Conservation (phyloP, 2,797 vertebrate species). For the Tapirus indicus region DNA sequence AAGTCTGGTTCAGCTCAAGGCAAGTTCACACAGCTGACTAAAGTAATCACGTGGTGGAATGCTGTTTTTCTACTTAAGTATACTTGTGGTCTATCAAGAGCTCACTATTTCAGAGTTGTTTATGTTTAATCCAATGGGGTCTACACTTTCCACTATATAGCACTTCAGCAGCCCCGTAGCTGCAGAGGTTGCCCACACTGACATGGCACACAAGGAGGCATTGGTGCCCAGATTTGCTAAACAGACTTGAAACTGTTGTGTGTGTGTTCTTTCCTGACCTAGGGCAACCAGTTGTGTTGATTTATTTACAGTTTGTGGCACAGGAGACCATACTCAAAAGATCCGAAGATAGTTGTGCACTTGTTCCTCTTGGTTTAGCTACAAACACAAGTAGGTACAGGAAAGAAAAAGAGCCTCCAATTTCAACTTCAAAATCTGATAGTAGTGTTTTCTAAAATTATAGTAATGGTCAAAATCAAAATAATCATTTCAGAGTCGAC, state of each 20-base stretch:
- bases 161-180: neutral
- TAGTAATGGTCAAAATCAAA: slow-evolving; percentile 27
- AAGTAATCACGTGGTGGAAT: slow-evolving; percentile 20
- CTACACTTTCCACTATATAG: slow-evolving; percentile 16
- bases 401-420: neutral
- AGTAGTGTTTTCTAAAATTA: neutral
- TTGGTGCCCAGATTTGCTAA: neutral
- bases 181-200: neutral
- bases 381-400: neutral
- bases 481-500: neutral
- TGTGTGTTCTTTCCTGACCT: neutral
- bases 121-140: slow-evolving; percentile 23
- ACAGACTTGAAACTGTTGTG: neutral
- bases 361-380: neutral
- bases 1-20: slow-evolving; percentile 37
- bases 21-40: slow-evolving; percentile 59
- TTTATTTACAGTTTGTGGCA: neutral
- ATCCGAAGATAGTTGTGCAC: neutral
- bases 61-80: slow-evolving; percentile 70
- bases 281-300: neutral
- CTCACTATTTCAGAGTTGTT: slow-evolving; percentile 53
- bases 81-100: slow-evolving; percentile 55
- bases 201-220: neutral
- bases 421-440: neutral
- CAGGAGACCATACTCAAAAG: neutral